Conservation (phyloP, 2,888 invertebrate species). For the Sturmia bella region DNA sequence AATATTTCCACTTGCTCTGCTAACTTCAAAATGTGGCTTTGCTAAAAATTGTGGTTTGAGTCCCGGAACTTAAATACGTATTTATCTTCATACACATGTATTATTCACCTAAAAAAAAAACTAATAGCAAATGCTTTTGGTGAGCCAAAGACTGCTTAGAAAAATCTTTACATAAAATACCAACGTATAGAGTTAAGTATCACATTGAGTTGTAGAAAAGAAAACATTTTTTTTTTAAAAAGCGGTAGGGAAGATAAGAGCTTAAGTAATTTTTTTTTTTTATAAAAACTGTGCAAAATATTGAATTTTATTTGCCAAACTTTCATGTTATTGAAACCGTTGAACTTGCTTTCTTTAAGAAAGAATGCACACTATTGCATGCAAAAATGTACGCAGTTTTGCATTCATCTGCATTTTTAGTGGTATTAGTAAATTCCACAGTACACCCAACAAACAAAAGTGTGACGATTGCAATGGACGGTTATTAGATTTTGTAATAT, state of each 20-base stretch:
- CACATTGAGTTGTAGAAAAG: slow-evolving; percentile 5
- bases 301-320: neutral
- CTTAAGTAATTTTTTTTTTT: too few species aligned
- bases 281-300: neutral
- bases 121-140: slow-evolving; percentile 45
- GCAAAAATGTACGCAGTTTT: neutral
- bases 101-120: slow-evolving; percentile 40
- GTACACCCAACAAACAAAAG: neutral
- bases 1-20: too few species aligned
- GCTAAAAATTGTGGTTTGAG: too few species aligned
- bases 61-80: too few species aligned
- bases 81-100: neutral
- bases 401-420: slow-evolving; percentile 22
- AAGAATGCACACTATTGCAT: neutral
- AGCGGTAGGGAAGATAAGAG: neutral
- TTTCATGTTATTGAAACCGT: neutral
- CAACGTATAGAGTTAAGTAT: slow-evolving; percentile 27
- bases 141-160: slow-evolving; percentile 3
- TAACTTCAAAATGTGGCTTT: too few species aligned
- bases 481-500: too few species aligned
- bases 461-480: too few species aligned
- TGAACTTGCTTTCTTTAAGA: neutral
- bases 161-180: slow-evolving; percentile 8
- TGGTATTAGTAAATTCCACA: slow-evolving; percentile 18
- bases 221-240: neutral